Evolutionary conservation across 1,140 invertebrate species (phyloP).

Genomic region (Polypedilum vanderplanki): DNA sequence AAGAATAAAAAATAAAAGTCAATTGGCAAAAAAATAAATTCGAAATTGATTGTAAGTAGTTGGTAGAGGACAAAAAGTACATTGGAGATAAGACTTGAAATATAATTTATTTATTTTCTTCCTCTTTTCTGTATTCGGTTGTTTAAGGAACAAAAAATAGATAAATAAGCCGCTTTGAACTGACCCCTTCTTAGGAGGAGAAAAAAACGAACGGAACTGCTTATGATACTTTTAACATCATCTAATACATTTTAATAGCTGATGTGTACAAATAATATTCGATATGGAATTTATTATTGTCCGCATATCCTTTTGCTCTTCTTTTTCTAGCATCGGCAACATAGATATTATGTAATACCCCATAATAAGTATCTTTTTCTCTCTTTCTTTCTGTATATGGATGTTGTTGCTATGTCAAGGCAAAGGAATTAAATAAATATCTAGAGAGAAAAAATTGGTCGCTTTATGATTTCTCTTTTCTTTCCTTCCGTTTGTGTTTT

Average conservation of each 20-base stretch:
- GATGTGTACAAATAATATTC: conserved; percentile 26
- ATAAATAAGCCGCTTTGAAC: conserved; percentile 17
- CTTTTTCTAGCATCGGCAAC: background rate
- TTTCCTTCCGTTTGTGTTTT: too few relatives aligned
- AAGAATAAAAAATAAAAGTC: too few relatives aligned
- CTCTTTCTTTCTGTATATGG: background rate
- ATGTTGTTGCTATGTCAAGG: background rate
- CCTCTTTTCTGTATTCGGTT: too few relatives aligned
- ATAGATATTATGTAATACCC: background rate
- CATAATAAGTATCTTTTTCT: conserved; percentile 6
- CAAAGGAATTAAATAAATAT: background rate
- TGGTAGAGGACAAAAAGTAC: too few relatives aligned
- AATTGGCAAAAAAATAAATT: too few relatives aligned
- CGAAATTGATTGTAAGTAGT: too few relatives aligned
- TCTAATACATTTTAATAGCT: conserved; percentile 26
- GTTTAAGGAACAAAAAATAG: too few relatives aligned
- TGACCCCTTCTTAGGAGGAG: background rate
- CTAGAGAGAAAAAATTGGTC: background rate
- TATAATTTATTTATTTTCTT: too few relatives aligned
- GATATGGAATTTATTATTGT: conserved; percentile 14
- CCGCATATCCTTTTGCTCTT: background rate
- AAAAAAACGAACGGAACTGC: conserved; percentile 3
- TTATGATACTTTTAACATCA: conserved; percentile 16
- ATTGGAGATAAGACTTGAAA: too few relatives aligned
- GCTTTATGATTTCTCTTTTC: too few relatives aligned